Conservation (phyloP, 2,888 invertebrate genomes). For the Chorisops tibialis region DNA sequence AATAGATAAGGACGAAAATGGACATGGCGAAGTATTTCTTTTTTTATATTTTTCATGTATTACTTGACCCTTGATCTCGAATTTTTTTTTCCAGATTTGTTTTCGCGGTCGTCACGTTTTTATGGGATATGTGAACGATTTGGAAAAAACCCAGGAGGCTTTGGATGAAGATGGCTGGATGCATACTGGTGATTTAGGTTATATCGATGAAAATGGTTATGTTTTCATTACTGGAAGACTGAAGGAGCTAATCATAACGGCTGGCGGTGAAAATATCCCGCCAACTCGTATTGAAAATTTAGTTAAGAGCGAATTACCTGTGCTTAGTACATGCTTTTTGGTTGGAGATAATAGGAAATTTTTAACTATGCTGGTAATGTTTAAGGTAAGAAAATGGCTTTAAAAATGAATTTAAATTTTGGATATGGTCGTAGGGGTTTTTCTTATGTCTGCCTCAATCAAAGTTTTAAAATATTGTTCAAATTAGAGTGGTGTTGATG, state of each 20-base stretch:
- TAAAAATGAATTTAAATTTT: neutral
- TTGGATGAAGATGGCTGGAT: conserved; percentile 79
- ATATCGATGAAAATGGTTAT: conserved; percentile 67
- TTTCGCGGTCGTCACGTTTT: conserved; percentile 81
- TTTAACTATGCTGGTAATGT: conserved; percentile 74
- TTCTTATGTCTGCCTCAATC: too few relatives aligned
- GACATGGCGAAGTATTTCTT: conserved; percentile 62
- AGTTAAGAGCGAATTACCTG: conserved; percentile 69
- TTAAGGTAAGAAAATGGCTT: conserved; percentile 62
- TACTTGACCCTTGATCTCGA: conserved; percentile 64
- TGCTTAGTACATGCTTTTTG: conserved; percentile 77
- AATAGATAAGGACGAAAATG: conserved; percentile 62
- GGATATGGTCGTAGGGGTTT: neutral
- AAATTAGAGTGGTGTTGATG: too few relatives aligned
- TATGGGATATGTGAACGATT: conserved; percentile 80
- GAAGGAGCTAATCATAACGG: conserved; percentile 84
- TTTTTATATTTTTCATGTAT: conserved; percentile 44
- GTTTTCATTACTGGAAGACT: conserved; percentile 71
- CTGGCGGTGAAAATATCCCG: conserved; percentile 91
- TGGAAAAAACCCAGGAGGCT: conserved; percentile 68
- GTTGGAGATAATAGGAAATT: conserved; percentile 86
- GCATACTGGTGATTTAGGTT: conserved; percentile 83
- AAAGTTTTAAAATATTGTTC: too few relatives aligned
- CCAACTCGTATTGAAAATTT: conserved; percentile 80
- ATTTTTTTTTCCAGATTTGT: conserved; percentile 54